phyloP scores from a whole-genome alignment of 2,888 invertebrate genomes.

The Toxonevra muliebris region DNA sequence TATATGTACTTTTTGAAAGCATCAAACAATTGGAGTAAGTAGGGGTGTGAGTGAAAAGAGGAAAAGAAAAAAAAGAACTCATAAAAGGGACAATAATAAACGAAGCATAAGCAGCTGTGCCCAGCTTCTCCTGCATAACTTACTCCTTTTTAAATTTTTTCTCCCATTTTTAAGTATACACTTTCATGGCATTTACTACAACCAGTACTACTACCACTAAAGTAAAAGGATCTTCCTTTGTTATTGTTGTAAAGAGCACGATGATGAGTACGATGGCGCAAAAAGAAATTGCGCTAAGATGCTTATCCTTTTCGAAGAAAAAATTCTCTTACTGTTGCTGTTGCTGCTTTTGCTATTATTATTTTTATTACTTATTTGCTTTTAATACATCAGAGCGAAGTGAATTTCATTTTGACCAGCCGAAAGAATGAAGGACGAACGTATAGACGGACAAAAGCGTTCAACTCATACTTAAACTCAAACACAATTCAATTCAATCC shows the following conservation, averaged over 20 bases:
- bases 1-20: background rate
- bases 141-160: background rate
- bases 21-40: background rate
- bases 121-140: background rate
- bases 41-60: background rate
- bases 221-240: background rate
- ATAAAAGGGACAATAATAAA: slow-evolving; percentile 34
- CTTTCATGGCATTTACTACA: background rate
- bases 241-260: slow-evolving; percentile 5
- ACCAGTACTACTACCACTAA: background rate
- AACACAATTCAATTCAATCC: background rate
- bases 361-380: slow-evolving; percentile 49
- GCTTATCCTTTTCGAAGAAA: slow-evolving; percentile 24
- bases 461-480: too few species aligned
- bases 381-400: slow-evolving; percentile 41
- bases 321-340: slow-evolving; percentile 14
- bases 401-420: too few species aligned
- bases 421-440: too few species aligned
- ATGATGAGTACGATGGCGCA: background rate
- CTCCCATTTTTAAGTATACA: background rate
- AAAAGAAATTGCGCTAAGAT: slow-evolving; percentile 28
- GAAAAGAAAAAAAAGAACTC: slow-evolving; percentile 2
- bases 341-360: slow-evolving; percentile 42
- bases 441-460: too few species aligned
- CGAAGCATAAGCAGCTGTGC: slow-evolving; percentile 37